phyloP scores from a whole-genome alignment of 2,888 invertebrate species.

The Eupithecia exiguata region DNA sequence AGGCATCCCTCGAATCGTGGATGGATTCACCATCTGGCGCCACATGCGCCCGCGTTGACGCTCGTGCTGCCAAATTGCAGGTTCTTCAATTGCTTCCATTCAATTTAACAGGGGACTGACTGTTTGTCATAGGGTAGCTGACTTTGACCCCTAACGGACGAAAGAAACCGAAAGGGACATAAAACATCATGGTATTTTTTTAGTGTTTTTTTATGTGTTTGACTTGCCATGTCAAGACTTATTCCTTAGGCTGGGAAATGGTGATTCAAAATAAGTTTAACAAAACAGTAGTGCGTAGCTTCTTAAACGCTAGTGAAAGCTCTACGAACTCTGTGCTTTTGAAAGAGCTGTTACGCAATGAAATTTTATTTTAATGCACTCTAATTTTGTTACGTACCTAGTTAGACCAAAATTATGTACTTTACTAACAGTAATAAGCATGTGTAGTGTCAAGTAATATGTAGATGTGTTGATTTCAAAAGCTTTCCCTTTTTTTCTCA shows the following conservation, averaged over 20 bases:
- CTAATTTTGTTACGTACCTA: not conserved
- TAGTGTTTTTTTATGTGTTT: not conserved
- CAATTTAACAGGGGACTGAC: slow-evolving; percentile 65
- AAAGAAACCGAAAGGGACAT: slow-evolving; percentile 23
- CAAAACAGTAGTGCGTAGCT: not conserved
- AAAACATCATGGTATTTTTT: not conserved
- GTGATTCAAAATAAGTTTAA: not conserved
- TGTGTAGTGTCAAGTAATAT: too few species aligned
- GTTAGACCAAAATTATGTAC: too few species aligned
- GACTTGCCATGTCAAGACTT: not conserved
- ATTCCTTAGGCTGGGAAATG: not conserved
- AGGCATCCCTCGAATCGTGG: slow-evolving; percentile 58
- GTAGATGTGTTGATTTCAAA: not conserved
- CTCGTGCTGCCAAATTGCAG: slow-evolving; percentile 76
- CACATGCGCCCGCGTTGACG: slow-evolving; percentile 66
- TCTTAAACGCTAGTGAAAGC: not conserved
- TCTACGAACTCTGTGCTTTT: not conserved
- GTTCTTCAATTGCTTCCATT: slow-evolving; percentile 75
- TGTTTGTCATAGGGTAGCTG: slow-evolving; percentile 52
- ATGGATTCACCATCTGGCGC: slow-evolving; percentile 75
- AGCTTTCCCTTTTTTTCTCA: not conserved
- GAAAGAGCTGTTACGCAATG: not conserved
- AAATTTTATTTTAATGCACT: not conserved
- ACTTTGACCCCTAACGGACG: slow-evolving; percentile 38
- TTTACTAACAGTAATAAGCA: too few species aligned